Base-by-base conservation (phyloP, 2,113 vertebrate genomes). In the Girardinichthys multiradiatus region DNA sequence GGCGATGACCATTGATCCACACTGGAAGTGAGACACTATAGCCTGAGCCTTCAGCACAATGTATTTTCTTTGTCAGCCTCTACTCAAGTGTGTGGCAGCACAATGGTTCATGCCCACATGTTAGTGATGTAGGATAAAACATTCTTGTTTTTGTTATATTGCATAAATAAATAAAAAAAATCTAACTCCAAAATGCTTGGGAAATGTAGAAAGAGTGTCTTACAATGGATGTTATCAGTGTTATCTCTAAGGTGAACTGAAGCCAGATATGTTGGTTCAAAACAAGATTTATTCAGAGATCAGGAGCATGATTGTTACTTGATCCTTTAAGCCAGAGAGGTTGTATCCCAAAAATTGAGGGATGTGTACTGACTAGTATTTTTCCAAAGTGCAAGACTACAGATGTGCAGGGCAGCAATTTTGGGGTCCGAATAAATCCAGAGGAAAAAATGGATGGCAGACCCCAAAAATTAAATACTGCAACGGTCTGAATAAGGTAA, bases 1-100 rank as follows among this genome's bases (percentile, higher is more conserved):
- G 89, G 82, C 84, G 58, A 83, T 64, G 57, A 54, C 69, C 87
- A 91, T 91, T 89, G 92, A 91, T 90, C 85, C 89, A 80, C 74
- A 89, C 64, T 89, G 83, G 79, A 85, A 85, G 86, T 76, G 78
- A 90, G 87, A 90, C 62, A 74, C 83, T 69, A 61, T 76, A 72
- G 72, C 65, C 72, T 57, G 57, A 86, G 80, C 81, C 78, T 82
- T 76, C 75, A 72, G 76, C 77, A 61, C 57, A 81, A 79, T 54
- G 58, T 63, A 51, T 89, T 82, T 68, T 74, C 75, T 86, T 80
- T 68, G 60, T 82, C 82, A 75, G 65, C 68, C 57, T 13, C 57
- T 77, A 78, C 26, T 66, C 66, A 84, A 66, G 73, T 77, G 65
- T 64, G 68, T 66, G 70, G 61, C 68, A 31, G 27, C 29, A 76